Evolutionary conservation across 2,888 invertebrate species (phyloP).

Genomic region (Diogma glabrata): DNA sequence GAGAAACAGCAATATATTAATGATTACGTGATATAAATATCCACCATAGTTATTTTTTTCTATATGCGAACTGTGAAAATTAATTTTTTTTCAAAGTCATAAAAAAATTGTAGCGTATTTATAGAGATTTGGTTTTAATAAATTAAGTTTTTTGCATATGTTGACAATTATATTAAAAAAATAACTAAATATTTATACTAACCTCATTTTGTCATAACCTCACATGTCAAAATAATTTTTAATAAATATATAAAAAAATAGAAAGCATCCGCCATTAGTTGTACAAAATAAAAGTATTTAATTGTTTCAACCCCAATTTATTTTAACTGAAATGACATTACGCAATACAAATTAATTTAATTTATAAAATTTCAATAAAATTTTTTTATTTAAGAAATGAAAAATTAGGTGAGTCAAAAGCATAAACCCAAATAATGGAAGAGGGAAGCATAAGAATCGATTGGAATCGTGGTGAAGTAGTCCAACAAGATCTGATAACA

Average conservation of each 20-base stretch:
- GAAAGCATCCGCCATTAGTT: too few species aligned
- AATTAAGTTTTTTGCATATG: background rate
- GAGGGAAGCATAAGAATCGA: slow-evolving; percentile 2
- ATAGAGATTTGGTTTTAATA: background rate
- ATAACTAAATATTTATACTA: background rate
- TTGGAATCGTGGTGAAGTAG: background rate
- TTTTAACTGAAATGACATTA: background rate
- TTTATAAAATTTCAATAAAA: background rate
- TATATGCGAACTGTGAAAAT: slow-evolving; percentile 3
- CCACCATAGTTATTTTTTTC: slow-evolving; percentile 3
- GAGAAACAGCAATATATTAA: background rate
- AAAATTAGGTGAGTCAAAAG: too few species aligned
- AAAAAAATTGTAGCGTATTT: background rate
- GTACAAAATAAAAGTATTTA: too few species aligned
- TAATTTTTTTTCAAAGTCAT: background rate
- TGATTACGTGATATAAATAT: background rate
- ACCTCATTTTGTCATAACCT: slow-evolving; percentile 7
- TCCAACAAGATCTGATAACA: background rate
- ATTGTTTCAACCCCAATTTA: too few species aligned
- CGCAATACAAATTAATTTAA: background rate
- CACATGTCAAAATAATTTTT: slow-evolving; percentile 4
- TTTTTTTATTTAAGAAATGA: too few species aligned
- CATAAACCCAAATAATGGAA: too few species aligned
- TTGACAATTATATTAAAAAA: background rate
- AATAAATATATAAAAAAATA: too few species aligned